Percentiles rank a stretch among this genome's conserved stretches.
These are phyloP conservation scores for Paratrypauchen microcephalus DNA, from an alignment of 2,797 vertebrate genomes.

Conservation along the genomic window DNA sequence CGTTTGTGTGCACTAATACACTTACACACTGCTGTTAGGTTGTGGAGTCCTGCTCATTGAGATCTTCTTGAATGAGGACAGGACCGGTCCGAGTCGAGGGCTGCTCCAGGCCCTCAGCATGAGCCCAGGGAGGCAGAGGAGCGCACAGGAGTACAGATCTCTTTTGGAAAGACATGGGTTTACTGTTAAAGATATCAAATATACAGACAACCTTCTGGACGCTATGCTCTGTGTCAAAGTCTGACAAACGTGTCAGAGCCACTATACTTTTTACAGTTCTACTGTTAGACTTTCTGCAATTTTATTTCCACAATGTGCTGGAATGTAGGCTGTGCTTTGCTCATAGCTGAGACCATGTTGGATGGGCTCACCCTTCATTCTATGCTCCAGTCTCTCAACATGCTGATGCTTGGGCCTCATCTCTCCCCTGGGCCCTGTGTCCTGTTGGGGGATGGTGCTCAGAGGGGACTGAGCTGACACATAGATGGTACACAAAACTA, in stretches of 20 bases:
- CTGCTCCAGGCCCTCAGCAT: conserved; percentile 83
- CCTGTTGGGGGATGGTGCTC: no score
- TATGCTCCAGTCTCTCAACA: conserved; percentile 69
- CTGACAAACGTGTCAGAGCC: conserved; percentile 29
- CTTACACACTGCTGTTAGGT: conserved; percentile 63
- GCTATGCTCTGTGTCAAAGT: conserved; percentile 77
- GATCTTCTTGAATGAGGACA: conserved; percentile 79
- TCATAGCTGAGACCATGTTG: conserved; percentile 72
- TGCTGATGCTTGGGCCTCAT: no score
- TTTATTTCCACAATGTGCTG: conserved; percentile 26
- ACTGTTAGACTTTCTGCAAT: background rate
- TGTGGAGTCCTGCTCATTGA: conserved; percentile 82
- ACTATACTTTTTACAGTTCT: background rate
- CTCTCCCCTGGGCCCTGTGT: no score
- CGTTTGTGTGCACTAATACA: conserved; percentile 15
- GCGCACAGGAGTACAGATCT: conserved; percentile 68
- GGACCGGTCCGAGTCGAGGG: conserved; percentile 66
- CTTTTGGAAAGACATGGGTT: conserved; percentile 82
- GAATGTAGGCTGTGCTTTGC: conserved; percentile 64
- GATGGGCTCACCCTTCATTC: conserved; percentile 50
- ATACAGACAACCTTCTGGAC: conserved; percentile 79
- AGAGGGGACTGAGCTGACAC: conserved; percentile 67
- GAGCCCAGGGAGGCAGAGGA: conserved; percentile 80
- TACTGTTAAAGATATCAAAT: conserved; percentile 54
- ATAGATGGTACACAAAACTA: conserved; percentile 55